Conservation (phyloP, 2,797 vertebrate genomes). For the Thripadectes ignobilis region DNA sequence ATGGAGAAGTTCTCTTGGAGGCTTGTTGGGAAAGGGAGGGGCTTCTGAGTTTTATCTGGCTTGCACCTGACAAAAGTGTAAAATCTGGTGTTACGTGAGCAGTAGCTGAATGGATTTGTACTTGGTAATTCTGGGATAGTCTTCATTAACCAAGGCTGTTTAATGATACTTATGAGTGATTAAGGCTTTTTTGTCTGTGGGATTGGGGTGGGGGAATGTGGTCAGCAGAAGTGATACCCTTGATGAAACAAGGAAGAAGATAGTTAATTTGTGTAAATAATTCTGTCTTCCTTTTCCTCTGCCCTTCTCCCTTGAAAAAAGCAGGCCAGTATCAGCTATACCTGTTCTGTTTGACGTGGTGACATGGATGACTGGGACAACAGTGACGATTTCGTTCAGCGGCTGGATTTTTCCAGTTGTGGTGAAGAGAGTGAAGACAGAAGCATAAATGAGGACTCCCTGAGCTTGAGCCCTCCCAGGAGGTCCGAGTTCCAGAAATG, state of each 20-base stretch:
- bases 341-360: not conserved
- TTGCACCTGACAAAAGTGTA: not conserved
- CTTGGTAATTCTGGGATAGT: not conserved
- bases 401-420: conserved; percentile 82
- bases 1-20: not conserved
- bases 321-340: not conserved
- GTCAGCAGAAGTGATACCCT: not conserved
- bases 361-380: conserved; percentile 67
- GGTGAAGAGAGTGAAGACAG: conserved; percentile 58
- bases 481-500: not conserved
- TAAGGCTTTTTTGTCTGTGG: not conserved
- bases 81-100: rapidly evolving
- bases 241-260: not conserved
- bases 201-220: not conserved
- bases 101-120: not conserved
- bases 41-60: not conserved
- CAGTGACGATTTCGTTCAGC: conserved; percentile 75
- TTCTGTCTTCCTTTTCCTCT: rapidly evolving
- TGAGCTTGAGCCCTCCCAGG: not conserved
- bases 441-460: not conserved
- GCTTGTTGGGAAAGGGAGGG: not conserved
- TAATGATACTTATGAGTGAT: not conserved
- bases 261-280: not conserved
- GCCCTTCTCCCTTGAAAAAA: not conserved
- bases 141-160: not conserved